Base-by-base conservation (phyloP, 1,140 invertebrate species). In the Drosophila albomicans region DNA sequence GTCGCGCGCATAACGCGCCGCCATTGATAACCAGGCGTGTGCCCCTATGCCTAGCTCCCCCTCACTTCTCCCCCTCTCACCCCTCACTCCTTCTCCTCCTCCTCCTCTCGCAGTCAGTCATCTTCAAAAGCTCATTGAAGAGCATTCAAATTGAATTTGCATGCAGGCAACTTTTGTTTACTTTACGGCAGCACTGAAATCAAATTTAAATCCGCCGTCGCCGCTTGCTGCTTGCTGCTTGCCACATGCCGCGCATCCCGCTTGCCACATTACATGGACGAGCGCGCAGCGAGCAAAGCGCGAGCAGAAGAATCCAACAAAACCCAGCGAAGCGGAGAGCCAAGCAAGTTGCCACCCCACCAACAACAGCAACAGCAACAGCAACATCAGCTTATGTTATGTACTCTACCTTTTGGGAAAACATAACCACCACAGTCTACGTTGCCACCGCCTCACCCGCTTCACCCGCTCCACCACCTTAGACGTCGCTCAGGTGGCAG, bases 81-180 rank as follows among this genome's bases (percentile, higher is more conserved):
- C 20, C 20, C 20, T 2, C 2, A 20, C 10, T 25, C 48, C 15
- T 35, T 3, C 7, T 25, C 1, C 1, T 2, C 1, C 1, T 2
- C 35, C 5, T 10, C 16, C 3, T 15, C 46, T 20, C 20, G 20
- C 20, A 20, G 35, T 2, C 35, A 54, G 46, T 5, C 49, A 46
- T 35, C 48, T 51, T 57, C 52, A 51, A 46, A 72, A 79, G 58
- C 61, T 78, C 75, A 87, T 87, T 87, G 82, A 81, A 76, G 81
- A 70, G 78, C 81, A 91, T 91, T 88, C 79, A 91, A 91, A 91
- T 88, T 91, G 81, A 88, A 91, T 91, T 91, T 88, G 75, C 79
- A 88, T 91, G 82, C 82, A 78, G 82, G 82, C 82, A 79, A 77
- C 69, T 88, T 88, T 79, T 87, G 82, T 87, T 87, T 87, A 79